Evolutionary conservation across 2,113 vertebrate species (phyloP), one percentile per base, ranked within the genome.

Genomic region (Odobenus rosmarus): DNA sequence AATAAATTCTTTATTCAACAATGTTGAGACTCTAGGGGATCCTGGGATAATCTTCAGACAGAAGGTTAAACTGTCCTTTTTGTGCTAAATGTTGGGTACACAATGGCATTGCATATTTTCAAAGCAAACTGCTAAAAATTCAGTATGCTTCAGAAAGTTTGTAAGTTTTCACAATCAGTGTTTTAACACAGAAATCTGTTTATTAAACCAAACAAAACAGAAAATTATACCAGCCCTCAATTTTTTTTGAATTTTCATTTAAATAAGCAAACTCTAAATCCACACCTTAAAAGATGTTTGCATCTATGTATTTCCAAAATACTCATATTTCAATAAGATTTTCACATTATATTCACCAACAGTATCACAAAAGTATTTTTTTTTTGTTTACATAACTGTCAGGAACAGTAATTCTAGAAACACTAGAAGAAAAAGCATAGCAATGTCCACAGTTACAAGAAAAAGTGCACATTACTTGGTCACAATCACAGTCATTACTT

Each of bases 401-500:
- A 99, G 98, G 99, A 99, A 99, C 99, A 99, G 97, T 99, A 99
- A 99, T 99, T 98, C 99, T 99, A 99, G 98, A 99, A 99, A 99
- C 99, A 99, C 99, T 99, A 99, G 99, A 99, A 99, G 98, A 97
- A 99, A 99, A 99, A 99, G 99, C 99, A 99, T 99, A 99, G 99
- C 99, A 99, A 99, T 99, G 99, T 99, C 99, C 99, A 99, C 99
- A 99, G 98, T 99, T 99, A 99, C 99, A 99, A 99, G 98, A 99
- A 99, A 99, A 99, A 99, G 99, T 99, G 99, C 99, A 99, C 99
- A 99, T 99, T 99, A 99, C 99, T 98, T 96, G 98, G 98, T 99
- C 99, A 99, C 99, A 99, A 99, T 99, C 99, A 99, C 99, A 99
- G 99, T 99, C 99, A 99, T 99, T 99, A 99, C 99, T 99, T 99